phyloP scores from a whole-genome alignment of 2,888 invertebrate genomes.

The Azorinus chamasolen region DNA sequence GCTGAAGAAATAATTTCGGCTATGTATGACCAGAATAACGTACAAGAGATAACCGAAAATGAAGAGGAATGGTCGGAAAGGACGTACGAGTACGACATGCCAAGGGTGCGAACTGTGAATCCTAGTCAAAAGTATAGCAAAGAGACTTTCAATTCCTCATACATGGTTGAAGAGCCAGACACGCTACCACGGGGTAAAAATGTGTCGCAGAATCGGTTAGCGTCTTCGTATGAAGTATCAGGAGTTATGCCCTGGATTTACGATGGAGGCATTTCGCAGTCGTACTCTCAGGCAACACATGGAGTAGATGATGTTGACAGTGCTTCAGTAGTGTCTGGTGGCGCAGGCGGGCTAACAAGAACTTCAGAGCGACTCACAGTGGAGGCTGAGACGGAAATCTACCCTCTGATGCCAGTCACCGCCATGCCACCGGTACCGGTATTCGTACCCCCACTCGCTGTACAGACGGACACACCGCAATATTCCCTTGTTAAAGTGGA shows the following conservation, averaged over 20 bases:
- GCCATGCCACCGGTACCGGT: constrained; percentile 27
- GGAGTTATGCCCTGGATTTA: constrained; percentile 57
- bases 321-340: constrained; percentile 18
- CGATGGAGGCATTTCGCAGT: constrained; percentile 56
- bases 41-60: constrained; percentile 65
- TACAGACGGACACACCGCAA: constrained; percentile 47
- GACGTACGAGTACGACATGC: constrained; percentile 60
- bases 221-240: constrained; percentile 63
- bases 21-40: constrained; percentile 59
- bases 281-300: constrained; percentile 44
- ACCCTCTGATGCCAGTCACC: constrained; percentile 29
- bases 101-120: constrained; percentile 6
- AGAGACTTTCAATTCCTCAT: constrained; percentile 51
- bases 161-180: constrained; percentile 61
- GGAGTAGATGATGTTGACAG: constrained; percentile 46
- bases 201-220: constrained; percentile 49
- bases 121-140: constrained; percentile 38
- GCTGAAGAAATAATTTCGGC: constrained; percentile 69
- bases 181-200: constrained; percentile 37
- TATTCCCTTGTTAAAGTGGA: constrained; percentile 67
- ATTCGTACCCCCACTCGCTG: constrained; percentile 31
- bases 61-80: constrained; percentile 64
- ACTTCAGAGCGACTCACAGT: constrained; percentile 51
- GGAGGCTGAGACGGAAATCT: constrained; percentile 50
- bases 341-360: constrained; percentile 24